phyloP scores from a whole-genome alignment of 2,797 vertebrate genomes.

The Benthosema pterotum region DNA sequence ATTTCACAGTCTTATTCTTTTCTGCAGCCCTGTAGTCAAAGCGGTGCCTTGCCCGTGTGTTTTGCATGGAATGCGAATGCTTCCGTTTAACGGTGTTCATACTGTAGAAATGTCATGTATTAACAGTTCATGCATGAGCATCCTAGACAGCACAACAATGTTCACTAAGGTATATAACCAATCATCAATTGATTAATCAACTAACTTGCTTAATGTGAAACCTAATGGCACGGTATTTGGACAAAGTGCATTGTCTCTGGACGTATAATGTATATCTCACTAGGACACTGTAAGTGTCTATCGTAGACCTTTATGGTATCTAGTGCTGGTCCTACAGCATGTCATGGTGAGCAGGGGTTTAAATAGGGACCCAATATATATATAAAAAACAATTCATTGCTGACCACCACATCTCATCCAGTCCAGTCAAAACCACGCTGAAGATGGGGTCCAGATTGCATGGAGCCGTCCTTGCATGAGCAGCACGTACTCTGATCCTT shows the following conservation, averaged over 20 bases:
- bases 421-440: background rate
- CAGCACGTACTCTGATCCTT: conserved; percentile 85
- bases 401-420: background rate
- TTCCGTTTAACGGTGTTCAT: conserved; percentile 52
- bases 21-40: conserved; percentile 27
- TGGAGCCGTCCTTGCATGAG: conserved; percentile 79
- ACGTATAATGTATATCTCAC: background rate
- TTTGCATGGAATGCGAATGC: conserved; percentile 90
- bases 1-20: conserved; percentile 5
- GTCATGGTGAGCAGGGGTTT: background rate
- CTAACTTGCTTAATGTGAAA: too few species aligned
- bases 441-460: background rate
- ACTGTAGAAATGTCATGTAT: conserved; percentile 50
- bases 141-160: conserved; percentile 68
- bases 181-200: too few species aligned
- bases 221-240: too few species aligned
- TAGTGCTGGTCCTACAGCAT: background rate
- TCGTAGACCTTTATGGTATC: background rate
- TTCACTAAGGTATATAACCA: conserved; percentile 56
- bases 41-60: conserved; percentile 70
- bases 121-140: conserved; percentile 82
- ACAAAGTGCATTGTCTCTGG: too few species aligned
- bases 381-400: background rate
- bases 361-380: background rate
- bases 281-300: background rate